phyloP scores from a whole-genome alignment of 2,797 vertebrate species.

The Arremon aurantiirostris region DNA sequence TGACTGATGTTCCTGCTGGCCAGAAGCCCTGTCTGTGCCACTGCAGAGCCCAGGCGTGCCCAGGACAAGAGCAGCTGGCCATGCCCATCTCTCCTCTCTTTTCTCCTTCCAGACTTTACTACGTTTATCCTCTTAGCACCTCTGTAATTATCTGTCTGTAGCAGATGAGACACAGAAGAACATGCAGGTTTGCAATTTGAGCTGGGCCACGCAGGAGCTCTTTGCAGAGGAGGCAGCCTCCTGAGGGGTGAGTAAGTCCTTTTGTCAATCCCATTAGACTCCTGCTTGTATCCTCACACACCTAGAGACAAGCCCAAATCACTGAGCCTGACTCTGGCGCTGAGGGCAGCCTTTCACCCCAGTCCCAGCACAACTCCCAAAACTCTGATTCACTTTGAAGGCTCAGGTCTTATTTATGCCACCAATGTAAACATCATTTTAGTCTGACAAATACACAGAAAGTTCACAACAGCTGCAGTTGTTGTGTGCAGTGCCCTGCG shows the following conservation, averaged over 20 bases:
- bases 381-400: neutral
- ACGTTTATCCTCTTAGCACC: slow-evolving; percentile 24
- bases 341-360: neutral
- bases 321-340: neutral
- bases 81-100: neutral
- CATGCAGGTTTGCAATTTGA: slow-evolving; percentile 24
- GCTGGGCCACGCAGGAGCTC: neutral
- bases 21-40: neutral
- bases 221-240: neutral
- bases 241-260: slow-evolving; percentile 6
- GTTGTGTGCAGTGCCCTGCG: neutral
- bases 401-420: neutral
- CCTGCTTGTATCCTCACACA: neutral
- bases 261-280: slow-evolving; percentile 24
- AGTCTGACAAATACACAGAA: neutral
- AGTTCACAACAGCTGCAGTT: neutral
- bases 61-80: neutral
- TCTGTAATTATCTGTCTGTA: slow-evolving; percentile 45
- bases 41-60: neutral
- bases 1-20: neutral
- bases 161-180: slow-evolving; percentile 32
- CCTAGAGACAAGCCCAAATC: neutral
- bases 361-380: neutral
- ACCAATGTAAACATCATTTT: neutral
- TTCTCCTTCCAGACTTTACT: slow-evolving; percentile 12